These are phyloP conservation scores for Aproaerema taeniolella DNA, from an alignment of 2,888 invertebrate genomes.

Conservation along the genomic window DNA sequence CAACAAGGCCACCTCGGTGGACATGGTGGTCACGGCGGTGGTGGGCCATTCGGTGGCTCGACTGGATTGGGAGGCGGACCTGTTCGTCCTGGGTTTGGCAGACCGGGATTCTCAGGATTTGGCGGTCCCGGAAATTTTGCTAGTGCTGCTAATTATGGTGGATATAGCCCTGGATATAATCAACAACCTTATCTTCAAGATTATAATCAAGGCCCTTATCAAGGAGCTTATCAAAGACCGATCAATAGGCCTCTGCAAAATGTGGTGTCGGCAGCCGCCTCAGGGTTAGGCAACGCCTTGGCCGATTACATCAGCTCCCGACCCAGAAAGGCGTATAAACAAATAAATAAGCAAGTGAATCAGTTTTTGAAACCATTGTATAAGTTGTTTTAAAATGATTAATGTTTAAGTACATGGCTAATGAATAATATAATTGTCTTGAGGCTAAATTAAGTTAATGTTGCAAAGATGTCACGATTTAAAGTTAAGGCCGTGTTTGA, in stretches of 20 bases:
- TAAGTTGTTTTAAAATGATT: conserved; percentile 41
- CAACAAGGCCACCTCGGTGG: conserved; percentile 26
- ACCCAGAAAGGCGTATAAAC: conserved; percentile 52
- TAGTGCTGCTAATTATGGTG: conserved; percentile 14
- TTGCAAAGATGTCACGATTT: no score
- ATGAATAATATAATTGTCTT: no score
- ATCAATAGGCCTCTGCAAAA: conserved; percentile 44
- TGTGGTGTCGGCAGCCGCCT: conserved; percentile 59
- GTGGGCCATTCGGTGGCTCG: conserved; percentile 17
- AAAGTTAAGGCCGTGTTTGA: no score
- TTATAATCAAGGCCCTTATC: conserved; percentile 4
- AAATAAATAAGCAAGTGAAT: conserved; percentile 51
- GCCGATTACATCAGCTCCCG: conserved; percentile 57
- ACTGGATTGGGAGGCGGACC: conserved; percentile 29
- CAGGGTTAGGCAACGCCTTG: conserved; percentile 71
- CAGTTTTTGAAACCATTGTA: conserved; percentile 56
- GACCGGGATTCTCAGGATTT: conserved; percentile 9
- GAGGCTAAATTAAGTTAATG: no score
- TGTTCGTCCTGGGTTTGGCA: conserved; percentile 24
- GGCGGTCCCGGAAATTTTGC: conserved; percentile 16
- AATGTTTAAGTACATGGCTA: no score
- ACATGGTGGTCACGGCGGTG: conserved; percentile 24
- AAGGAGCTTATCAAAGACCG: conserved; percentile 11
- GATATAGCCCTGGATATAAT: conserved; percentile 15
- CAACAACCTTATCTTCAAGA: conserved; percentile 10